phyloP scores from a whole-genome alignment of 1,140 invertebrate genomes.

The Drosophila punjabiensis region DNA sequence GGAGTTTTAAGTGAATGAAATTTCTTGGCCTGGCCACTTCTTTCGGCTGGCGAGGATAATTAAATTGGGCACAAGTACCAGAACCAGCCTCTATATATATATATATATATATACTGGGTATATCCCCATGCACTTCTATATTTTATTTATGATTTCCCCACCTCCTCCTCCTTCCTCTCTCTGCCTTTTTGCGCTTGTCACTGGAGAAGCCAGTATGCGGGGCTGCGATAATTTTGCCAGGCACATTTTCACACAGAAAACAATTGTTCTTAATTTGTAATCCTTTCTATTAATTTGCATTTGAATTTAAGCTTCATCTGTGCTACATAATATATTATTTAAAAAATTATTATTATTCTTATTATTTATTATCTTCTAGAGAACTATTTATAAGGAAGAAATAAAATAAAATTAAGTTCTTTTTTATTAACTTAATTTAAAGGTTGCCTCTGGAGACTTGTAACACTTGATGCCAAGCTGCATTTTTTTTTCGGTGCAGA shows the following conservation, averaged over 20 bases:
- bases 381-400: not conserved
- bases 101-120: slow-evolving; percentile 11
- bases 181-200: slow-evolving; percentile 48
- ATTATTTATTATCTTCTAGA: too few relatives aligned
- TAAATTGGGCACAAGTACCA: slow-evolving; percentile 62
- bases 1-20: slow-evolving; percentile 80
- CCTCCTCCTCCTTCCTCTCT: not conserved
- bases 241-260: slow-evolving; percentile 46
- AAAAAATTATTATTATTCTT: too few relatives aligned
- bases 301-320: not conserved
- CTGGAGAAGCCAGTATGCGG: slow-evolving; percentile 33
- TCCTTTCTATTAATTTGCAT: not conserved
- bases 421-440: not conserved
- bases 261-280: not conserved
- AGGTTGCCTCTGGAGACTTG: not conserved
- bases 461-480: not conserved
- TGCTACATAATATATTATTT: not conserved
- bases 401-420: too few relatives aligned
- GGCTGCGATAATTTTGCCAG: slow-evolving; percentile 62
- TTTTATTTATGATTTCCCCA: slow-evolving; percentile 75
- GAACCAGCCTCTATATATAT: slow-evolving; percentile 10
- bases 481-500: slow-evolving; percentile 1
- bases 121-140: slow-evolving; percentile 48
- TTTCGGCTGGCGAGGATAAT: slow-evolving; percentile 55
- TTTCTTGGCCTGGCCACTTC: slow-evolving; percentile 56